Evolutionary conservation across 2,888 invertebrate species (phyloP).

Genomic region (Lepidocyrtinus sp.): DNA sequence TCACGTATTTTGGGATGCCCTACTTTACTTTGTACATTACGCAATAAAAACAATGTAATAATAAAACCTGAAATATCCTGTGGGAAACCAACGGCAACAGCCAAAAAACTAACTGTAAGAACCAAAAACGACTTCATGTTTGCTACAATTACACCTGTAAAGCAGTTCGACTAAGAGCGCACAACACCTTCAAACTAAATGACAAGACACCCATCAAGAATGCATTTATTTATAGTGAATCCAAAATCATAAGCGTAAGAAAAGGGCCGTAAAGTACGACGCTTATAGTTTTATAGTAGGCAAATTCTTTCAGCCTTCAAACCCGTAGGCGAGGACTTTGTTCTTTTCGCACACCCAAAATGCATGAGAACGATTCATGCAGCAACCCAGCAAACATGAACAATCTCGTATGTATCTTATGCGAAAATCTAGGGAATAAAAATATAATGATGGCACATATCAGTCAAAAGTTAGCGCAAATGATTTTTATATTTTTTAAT

Average conservation of each 20-base stretch:
- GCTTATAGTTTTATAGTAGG: constrained; percentile 7
- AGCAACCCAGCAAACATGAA: constrained; percentile 23
- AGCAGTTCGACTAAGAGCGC: background rate
- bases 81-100: constrained; percentile 33
- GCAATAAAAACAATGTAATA: background rate
- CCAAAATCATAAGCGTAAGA: background rate
- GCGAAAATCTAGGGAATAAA: constrained; percentile 38
- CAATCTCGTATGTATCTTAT: constrained; percentile 24
- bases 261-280: constrained; percentile 15
- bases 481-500: background rate
- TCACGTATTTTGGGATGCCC: background rate
- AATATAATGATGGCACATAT: constrained; percentile 42
- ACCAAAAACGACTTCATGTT: constrained; percentile 31
- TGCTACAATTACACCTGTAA: background rate
- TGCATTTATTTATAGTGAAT: constrained; percentile 38
- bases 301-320: constrained; percentile 28
- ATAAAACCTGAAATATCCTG: constrained; percentile 31
- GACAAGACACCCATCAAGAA: background rate
- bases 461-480: constrained; percentile 43
- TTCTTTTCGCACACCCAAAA: constrained; percentile 30
- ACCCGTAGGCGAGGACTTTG: constrained; percentile 44
- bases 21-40: background rate
- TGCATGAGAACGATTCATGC: constrained; percentile 1
- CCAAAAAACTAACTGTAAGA: too few relatives aligned
- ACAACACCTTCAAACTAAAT: constrained; percentile 20